Evolutionary conservation across 2,888 invertebrate genomes (phyloP), one percentile per base, ranked within the genome.

Genomic region (Empis stercorea): DNA sequence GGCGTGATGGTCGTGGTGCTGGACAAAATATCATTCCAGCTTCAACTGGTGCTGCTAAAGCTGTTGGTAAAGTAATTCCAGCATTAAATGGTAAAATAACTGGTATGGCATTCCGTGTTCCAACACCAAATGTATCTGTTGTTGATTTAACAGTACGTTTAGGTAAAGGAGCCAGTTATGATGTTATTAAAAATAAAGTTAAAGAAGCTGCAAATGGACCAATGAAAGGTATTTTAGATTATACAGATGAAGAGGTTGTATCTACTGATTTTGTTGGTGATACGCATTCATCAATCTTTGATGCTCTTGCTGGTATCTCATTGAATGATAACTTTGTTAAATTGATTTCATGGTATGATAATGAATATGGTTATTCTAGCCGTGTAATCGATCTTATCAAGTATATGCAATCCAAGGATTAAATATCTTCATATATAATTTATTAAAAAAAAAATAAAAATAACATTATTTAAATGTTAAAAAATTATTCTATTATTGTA

Each of bases 71-170:
- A 74, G 97, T 99, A 58, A 97, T 99, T 71, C 97, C 97, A 49
- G 83, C 85, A 51, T 77, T 99, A 51, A 94, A 96, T 63, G 97
- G 96, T 58, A 97, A 96, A 72, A 77, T 99, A 53, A 97, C 97
- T 52, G 99, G 97, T 62, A 97, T 97, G 97, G 96, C 97, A 55
- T 99, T 99, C 92, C 87, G 97, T 69, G 97, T 99, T 15, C 97
- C 97, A 43, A 87, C 87, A 47, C 81, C 93, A 53, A 93, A 99
- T 71, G 97, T 97, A 2, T 99, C 97, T 1, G 97, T 99, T 44
- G 97, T 99, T 37, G 97, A 99, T 70, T 78, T 99, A 62, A 99
- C 97, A 46, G 87, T 84, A 55, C 83, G 87, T 57, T 75, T 88
- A 48, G 84, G 75, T 67, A 97, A 96, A 70, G 83, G 80, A 17